Conservation (phyloP, 2,888 invertebrate genomes). For the Drosophila eohydei region DNA sequence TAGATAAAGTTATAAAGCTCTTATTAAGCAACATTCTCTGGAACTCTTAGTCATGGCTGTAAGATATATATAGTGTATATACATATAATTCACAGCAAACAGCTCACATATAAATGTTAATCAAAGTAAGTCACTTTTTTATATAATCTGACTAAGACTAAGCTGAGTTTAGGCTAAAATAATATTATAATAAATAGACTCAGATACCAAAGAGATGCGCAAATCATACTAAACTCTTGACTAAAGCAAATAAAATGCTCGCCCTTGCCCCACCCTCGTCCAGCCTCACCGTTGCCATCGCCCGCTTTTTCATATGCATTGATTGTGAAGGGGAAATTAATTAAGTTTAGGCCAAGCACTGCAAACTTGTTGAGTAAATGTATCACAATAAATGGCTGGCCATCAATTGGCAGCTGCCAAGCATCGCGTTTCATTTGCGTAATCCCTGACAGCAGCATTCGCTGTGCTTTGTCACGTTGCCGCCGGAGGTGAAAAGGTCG, state of each 20-base stretch:
- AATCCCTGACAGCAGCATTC: slow-evolving; percentile 18
- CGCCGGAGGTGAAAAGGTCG: not conserved
- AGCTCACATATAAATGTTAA: no score
- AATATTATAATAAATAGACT: no score
- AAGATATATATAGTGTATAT: no score
- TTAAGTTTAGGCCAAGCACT: slow-evolving; percentile 38
- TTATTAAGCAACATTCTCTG: not conserved
- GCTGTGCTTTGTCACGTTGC: slow-evolving; percentile 43
- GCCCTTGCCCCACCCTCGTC: not conserved
- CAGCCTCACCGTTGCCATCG: fast-evolving
- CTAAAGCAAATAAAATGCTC: not conserved
- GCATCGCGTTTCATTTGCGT: slow-evolving; percentile 55
- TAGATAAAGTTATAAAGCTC: not conserved
- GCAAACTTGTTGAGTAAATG: slow-evolving; percentile 57
- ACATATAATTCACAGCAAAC: no score
- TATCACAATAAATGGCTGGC: slow-evolving; percentile 38
- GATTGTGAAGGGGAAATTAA: slow-evolving; percentile 55
- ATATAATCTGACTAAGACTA: no score
- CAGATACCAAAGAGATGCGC: not conserved
- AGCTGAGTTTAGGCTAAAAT: no score
- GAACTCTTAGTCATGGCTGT: no score
- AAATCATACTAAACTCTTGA: not conserved
- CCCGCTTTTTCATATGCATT: slow-evolving; percentile 38
- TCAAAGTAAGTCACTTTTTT: no score
- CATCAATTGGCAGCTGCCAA: slow-evolving; percentile 47